These are phyloP conservation scores for Coregonus clupeaformis DNA, from an alignment of 2,113 vertebrate genomes.

Conservation along the genomic window DNA sequence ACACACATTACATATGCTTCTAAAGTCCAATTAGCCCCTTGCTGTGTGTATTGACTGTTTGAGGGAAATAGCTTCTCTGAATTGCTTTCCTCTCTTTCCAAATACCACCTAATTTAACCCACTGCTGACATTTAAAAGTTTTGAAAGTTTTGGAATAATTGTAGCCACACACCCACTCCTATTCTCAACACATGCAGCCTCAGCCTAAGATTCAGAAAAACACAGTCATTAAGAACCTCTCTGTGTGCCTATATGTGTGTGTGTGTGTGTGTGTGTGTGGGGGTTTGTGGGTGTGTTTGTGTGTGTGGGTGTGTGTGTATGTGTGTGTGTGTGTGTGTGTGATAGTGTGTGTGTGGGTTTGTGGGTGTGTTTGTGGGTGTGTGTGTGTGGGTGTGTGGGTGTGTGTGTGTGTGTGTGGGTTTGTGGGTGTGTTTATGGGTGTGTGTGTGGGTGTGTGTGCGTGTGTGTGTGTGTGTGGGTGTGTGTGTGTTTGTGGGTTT, in stretches of 20 bases:
- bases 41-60: conserved; percentile 3
- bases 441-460: neutral
- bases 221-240: neutral
- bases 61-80: neutral
- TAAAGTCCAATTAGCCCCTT: conserved; percentile 31
- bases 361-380: neutral
- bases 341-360: neutral
- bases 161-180: neutral
- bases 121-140: no score
- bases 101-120: neutral
- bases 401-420: neutral
- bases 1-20: neutral
- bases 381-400: neutral
- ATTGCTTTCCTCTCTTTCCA: neutral
- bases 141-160: neutral
- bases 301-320: neutral
- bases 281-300: neutral
- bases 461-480: neutral
- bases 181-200: neutral
- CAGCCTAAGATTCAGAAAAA: no score
- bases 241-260: neutral
- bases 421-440: neutral
- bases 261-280: neutral
- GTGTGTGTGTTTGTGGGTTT: no score
- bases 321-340: neutral